phyloP scores from a whole-genome alignment of 2,888 invertebrate genomes.

The Cancer borealis region DNA sequence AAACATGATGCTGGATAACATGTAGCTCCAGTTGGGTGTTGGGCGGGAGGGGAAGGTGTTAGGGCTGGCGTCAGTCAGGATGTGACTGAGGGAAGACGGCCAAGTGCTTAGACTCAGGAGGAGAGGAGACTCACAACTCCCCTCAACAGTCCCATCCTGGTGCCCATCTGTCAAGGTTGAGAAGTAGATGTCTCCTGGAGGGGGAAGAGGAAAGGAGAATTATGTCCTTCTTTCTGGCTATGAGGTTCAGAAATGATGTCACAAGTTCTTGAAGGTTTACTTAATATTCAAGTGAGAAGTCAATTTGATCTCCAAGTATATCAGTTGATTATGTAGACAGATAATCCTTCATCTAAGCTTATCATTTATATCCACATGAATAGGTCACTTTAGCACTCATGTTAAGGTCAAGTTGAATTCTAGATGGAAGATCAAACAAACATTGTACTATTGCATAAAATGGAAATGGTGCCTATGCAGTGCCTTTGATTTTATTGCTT shows the following conservation, averaged over 20 bases:
- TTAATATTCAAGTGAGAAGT: too few species aligned
- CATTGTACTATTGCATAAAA: too few species aligned
- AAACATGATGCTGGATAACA: constrained; percentile 60
- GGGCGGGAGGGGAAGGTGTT: constrained; percentile 48
- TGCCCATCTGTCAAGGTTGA: constrained; percentile 21
- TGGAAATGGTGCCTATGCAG: too few species aligned
- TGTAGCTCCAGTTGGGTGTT: constrained; percentile 54
- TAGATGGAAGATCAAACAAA: too few species aligned
- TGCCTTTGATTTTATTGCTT: too few species aligned
- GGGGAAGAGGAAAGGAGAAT: not conserved
- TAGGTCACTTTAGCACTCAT: too few species aligned
- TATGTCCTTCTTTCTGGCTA: not conserved
- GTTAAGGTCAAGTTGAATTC: too few species aligned
- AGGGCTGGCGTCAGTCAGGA: constrained; percentile 25
- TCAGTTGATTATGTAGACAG: too few species aligned
- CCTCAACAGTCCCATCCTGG: not conserved
- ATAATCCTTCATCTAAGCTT: too few species aligned
- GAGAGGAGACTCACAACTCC: constrained; percentile 4
- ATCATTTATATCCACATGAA: too few species aligned
- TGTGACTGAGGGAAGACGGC: constrained; percentile 53
- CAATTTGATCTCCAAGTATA: too few species aligned
- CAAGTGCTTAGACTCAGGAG: constrained; percentile 53
- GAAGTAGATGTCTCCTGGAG: constrained; percentile 62
- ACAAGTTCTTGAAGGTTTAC: too few species aligned
- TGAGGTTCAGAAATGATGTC: not conserved